Base-by-base conservation (phyloP, 2,113 vertebrate genomes). In the Trachemys scripta region DNA sequence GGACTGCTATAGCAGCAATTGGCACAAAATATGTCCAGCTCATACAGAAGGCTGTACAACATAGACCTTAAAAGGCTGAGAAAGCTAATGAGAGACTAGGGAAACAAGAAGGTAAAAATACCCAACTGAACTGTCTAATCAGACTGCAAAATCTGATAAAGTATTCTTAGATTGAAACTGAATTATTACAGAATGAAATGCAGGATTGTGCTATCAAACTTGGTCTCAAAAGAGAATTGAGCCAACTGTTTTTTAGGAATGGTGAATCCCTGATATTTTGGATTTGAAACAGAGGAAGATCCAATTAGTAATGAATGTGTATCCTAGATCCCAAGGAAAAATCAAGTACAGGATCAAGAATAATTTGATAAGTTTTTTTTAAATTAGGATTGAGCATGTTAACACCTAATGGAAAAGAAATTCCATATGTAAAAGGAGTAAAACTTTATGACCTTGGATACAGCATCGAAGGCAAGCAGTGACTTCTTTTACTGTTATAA, bases 201-300 rank as follows among this genome's bases (percentile, higher is more conserved):
- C 25, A 78, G 75, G 22, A 85, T 4, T 17, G 9, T 14, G 47
- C 54, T 85, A 22, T 17, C 29, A 49, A 72, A 87, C 86, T 92
- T 92, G 42, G n/a, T 90, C 92, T 85, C 76, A 47, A 72, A 96
- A 89, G 35, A 88, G 69, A 90, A 95, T 84, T 79, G 5, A 94
- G 20, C 19, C 90, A 89, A 86, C 25, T 82, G 72, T 69, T 5
- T 57, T 92, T 78, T 53, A 86, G 38, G 49, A 85, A 22, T 62
- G 24, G 57, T 88, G 84, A 25, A 29, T 83, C 72, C 84, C 82
- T 84, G 85, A 59, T 85, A 80, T 14, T 80, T 2, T 0, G n/a
- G 93, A 12, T 1, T 80, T 10, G 93, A 80, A 20, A 72, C 65
- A 93, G 87, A 90, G 95, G 6, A 69, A 69, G 90, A 84, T 24